phyloP scores from a whole-genome alignment of 2,797 vertebrate species.

The Labroides dimidiatus region DNA sequence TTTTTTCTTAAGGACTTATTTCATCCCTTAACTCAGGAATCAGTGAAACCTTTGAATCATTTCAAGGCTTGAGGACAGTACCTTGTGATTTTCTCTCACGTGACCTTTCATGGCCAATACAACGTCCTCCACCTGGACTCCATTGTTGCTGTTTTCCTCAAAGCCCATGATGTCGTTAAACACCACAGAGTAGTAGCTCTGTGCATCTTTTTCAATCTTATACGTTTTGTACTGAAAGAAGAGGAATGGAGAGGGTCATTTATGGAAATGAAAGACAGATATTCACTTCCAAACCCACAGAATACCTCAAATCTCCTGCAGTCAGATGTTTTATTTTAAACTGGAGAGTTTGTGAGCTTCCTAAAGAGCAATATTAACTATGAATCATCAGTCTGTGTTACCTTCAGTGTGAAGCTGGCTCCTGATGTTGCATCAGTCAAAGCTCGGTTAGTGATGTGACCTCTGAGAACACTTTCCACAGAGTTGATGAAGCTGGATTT shows the following conservation, averaged over 20 bases:
- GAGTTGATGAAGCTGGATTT: slow-evolving; percentile 85
- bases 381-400: slow-evolving; percentile 3
- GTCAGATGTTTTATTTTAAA: too few species aligned
- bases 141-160: accelerated
- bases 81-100: slow-evolving; percentile 41
- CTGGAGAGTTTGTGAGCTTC: too few species aligned
- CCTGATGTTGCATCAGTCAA: accelerated
- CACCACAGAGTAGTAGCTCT: slow-evolving; percentile 16
- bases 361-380: too few species aligned
- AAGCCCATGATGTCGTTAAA: slow-evolving; percentile 64
- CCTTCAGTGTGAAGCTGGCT: background rate
- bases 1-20: too few species aligned
- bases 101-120: slow-evolving; percentile 47
- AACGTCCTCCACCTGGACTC: slow-evolving; percentile 37
- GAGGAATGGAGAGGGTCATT: background rate
- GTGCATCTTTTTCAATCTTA: slow-evolving; percentile 15
- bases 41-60: too few species aligned
- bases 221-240: slow-evolving; percentile 33
- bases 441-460: background rate
- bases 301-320: too few species aligned
- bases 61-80: slow-evolving; percentile 5
- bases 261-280: too few species aligned
- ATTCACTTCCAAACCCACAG: too few species aligned
- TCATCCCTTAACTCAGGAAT: too few species aligned
- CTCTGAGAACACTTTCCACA: slow-evolving; percentile 64